These are phyloP conservation scores for Xylota sylvarum DNA, from an alignment of 2,888 invertebrate genomes.

Conservation along the genomic window DNA sequence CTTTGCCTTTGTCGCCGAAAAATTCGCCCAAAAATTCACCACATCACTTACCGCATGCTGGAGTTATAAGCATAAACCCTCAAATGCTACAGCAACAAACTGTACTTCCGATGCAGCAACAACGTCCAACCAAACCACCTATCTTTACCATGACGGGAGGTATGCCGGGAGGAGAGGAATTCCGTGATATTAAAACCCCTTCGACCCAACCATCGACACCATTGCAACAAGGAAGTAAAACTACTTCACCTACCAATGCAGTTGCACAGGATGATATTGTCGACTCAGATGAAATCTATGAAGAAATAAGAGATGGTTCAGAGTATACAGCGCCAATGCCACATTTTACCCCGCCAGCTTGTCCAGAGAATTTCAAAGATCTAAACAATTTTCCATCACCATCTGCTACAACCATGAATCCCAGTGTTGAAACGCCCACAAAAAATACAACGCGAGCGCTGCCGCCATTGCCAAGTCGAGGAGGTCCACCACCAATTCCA, in stretches of 20 bases:
- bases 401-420: slow-evolving; percentile 61
- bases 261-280: slow-evolving; percentile 8
- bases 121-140: slow-evolving; percentile 79
- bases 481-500: slow-evolving; percentile 84
- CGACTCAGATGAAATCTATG: slow-evolving; percentile 85
- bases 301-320: slow-evolving; percentile 86
- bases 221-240: slow-evolving; percentile 81
- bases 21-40: slow-evolving; percentile 85
- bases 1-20: slow-evolving; percentile 86
- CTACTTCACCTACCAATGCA: slow-evolving; percentile 80
- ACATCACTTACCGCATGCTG: slow-evolving; percentile 85
- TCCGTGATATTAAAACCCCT: slow-evolving; percentile 73
- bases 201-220: slow-evolving; percentile 81
- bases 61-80: slow-evolving; percentile 86
- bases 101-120: slow-evolving; percentile 75
- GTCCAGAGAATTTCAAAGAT: slow-evolving; percentile 83
- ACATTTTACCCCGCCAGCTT: slow-evolving; percentile 85
- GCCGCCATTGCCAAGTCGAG: slow-evolving; percentile 87
- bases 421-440: slow-evolving; percentile 79
- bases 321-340: slow-evolving; percentile 87
- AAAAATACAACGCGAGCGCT: slow-evolving; percentile 86
- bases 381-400: slow-evolving; percentile 84
- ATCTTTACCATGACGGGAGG: slow-evolving; percentile 80
- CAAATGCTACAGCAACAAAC: slow-evolving; percentile 82
- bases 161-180: slow-evolving; percentile 72